A percentile compares a stretch with the other conserved stretches of the same genome.
Conservation (phyloP, 2,797 vertebrate species). For the Gadopsis marmoratus region DNA sequence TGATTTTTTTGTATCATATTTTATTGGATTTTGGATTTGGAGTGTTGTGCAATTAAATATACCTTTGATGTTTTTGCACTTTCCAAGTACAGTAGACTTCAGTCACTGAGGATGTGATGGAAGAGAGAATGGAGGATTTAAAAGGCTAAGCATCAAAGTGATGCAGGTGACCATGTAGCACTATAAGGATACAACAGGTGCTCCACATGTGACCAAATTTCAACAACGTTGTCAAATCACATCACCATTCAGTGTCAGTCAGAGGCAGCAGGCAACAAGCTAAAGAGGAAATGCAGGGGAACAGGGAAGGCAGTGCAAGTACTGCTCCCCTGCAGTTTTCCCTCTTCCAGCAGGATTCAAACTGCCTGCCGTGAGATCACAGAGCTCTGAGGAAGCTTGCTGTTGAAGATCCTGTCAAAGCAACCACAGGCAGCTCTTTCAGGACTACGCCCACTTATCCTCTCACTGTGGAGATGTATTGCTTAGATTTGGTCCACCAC, state of each 20-base stretch:
- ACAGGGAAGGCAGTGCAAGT: slow-evolving; percentile 29
- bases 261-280: slow-evolving; percentile 38
- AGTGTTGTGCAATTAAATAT: neutral
- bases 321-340: slow-evolving; percentile 42
- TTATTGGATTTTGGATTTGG: neutral
- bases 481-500: slow-evolving; percentile 58
- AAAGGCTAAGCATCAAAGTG: slow-evolving; percentile 1
- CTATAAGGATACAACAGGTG: slow-evolving; percentile 45
- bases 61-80: neutral
- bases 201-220: slow-evolving; percentile 47
- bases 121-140: neutral
- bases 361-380: slow-evolving; percentile 64
- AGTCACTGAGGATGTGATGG: neutral
- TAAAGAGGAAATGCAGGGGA: slow-evolving; percentile 32
- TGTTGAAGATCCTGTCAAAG: slow-evolving; percentile 62
- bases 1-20: neutral
- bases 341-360: slow-evolving; percentile 59
- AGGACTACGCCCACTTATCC: slow-evolving; percentile 64
- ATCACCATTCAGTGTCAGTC: slow-evolving; percentile 35
- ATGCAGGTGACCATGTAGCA: slow-evolving; percentile 32
- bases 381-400: slow-evolving; percentile 57
- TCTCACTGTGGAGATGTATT: slow-evolving; percentile 54
- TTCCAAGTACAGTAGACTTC: neutral
- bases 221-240: slow-evolving; percentile 39
- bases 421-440: slow-evolving; percentile 68